Percentiles rank a stretch among this genome's conserved stretches.
phyloP scores from a whole-genome alignment of 2,888 invertebrate species.

The Crepidodera aurea region DNA sequence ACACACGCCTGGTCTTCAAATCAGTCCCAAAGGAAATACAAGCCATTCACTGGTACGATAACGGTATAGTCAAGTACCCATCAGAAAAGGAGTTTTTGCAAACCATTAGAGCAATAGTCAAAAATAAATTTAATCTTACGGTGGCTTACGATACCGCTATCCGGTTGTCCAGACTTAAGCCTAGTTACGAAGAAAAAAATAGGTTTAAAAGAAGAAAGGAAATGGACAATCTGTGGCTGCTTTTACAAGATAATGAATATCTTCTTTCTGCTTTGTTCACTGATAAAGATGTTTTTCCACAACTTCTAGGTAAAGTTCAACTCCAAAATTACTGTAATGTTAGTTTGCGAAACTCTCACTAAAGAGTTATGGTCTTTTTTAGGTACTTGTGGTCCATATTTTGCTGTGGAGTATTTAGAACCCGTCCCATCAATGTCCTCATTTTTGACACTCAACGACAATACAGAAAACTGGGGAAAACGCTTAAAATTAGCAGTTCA shows the following conservation, averaged over 20 bases:
- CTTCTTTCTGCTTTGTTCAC: slow-evolving; percentile 67
- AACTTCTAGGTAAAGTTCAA: slow-evolving; percentile 66
- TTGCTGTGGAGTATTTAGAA: slow-evolving; percentile 71
- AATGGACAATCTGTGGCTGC: slow-evolving; percentile 70
- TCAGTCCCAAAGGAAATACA: slow-evolving; percentile 59
- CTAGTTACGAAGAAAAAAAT: slow-evolving; percentile 60
- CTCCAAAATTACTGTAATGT: too few relatives aligned
- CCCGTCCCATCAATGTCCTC: slow-evolving; percentile 66
- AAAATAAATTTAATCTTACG: slow-evolving; percentile 65
- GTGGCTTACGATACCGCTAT: slow-evolving; percentile 63
- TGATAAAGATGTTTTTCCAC: slow-evolving; percentile 70
- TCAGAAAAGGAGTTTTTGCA: slow-evolving; percentile 65
- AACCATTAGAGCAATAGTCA: slow-evolving; percentile 64
- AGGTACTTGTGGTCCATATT: slow-evolving; percentile 68
- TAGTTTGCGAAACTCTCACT: too few relatives aligned
- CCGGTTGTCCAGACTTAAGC: slow-evolving; percentile 63
- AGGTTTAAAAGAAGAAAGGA: slow-evolving; percentile 60
- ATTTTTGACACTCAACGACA: slow-evolving; percentile 64
- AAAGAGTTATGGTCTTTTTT: too few relatives aligned
- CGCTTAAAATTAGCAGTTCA: slow-evolving; percentile 66
- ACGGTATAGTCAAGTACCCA: slow-evolving; percentile 63
- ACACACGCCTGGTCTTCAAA: slow-evolving; percentile 69
- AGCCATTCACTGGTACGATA: slow-evolving; percentile 62
- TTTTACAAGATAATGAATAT: slow-evolving; percentile 74
- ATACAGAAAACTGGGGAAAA: slow-evolving; percentile 66